Conservation (phyloP, 2,113 vertebrate genomes). For the Sminthopsis crassicaudata region DNA sequence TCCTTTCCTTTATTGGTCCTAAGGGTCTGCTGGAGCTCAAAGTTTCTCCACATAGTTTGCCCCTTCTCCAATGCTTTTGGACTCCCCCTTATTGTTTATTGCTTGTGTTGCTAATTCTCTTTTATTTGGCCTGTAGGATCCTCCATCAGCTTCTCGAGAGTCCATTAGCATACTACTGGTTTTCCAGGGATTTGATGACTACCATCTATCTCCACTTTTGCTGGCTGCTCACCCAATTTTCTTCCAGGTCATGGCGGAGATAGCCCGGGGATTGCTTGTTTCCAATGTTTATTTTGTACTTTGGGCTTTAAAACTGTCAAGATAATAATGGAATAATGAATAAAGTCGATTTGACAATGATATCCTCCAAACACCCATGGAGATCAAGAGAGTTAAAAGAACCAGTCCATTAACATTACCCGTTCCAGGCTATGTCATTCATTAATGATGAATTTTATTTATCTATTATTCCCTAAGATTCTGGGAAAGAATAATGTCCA, state of each 20-base stretch:
- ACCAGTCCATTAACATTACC: neutral
- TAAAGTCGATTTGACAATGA: neutral
- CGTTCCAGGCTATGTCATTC: neutral
- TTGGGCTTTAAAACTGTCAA: slow-evolving; percentile 51
- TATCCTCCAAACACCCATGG: neutral
- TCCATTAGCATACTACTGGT: slow-evolving; percentile 39
- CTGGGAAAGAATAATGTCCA: neutral
- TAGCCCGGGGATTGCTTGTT: neutral
- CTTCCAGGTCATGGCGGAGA: neutral
- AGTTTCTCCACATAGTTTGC: neutral
- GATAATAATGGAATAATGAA: slow-evolving; percentile 1
- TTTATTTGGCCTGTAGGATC: slow-evolving; percentile 60
- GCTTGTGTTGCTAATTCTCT: slow-evolving; percentile 43
- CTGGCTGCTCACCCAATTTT: slow-evolving; percentile 24
- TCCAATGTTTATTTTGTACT: slow-evolving; percentile 1
- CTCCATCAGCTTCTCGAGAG: slow-evolving; percentile 48
- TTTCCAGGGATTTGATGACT: slow-evolving; percentile 40
- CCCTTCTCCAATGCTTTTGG: slow-evolving; percentile 11
- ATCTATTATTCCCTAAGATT: neutral
- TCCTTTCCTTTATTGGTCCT: neutral
- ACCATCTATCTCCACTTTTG: slow-evolving; percentile 27
- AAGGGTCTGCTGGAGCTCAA: neutral
- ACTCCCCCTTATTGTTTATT: slow-evolving; percentile 15
- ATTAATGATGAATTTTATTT: neutral
- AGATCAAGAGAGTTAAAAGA: neutral